Conservation (phyloP, 1,140 invertebrate genomes). For the Euura saliciscinereae region DNA sequence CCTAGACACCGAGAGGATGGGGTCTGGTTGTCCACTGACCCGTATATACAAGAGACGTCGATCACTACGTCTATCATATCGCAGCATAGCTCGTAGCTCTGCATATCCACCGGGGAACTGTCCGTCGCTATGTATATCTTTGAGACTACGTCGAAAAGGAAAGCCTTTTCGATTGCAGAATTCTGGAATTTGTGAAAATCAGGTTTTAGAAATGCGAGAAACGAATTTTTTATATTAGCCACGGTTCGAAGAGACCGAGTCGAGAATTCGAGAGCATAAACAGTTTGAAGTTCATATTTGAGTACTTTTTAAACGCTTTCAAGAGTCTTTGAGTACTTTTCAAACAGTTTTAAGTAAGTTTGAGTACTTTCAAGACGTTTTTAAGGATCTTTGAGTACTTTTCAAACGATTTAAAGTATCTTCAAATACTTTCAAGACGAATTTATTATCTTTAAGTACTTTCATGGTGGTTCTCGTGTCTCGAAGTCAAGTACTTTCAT, state of each 20-base stretch:
- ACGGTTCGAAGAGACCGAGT: too few relatives aligned
- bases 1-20: background rate
- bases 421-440: too few relatives aligned
- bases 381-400: too few relatives aligned
- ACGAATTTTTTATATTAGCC: too few relatives aligned
- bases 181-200: conserved; percentile 71
- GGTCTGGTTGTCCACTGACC: conserved; percentile 64
- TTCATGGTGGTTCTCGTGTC: too few relatives aligned
- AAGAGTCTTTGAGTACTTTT: background rate
- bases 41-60: conserved; percentile 98
- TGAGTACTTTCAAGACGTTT: too few relatives aligned
- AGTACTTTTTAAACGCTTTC: background rate
- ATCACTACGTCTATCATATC: conserved; percentile 99
- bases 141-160: conserved; percentile 97
- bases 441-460: too few relatives aligned
- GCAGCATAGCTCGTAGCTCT: conserved; percentile 98
- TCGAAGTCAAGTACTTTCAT: too few relatives aligned
- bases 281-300: background rate
- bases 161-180: conserved; percentile 97
- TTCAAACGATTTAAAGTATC: too few relatives aligned
- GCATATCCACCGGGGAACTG: conserved; percentile 99
- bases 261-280: too few relatives aligned
- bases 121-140: conserved; percentile 99
- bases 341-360: background rate
- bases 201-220: too few relatives aligned